phyloP scores from a whole-genome alignment of 2,797 vertebrate species.

The Pipistrellus pipistrellus region DNA sequence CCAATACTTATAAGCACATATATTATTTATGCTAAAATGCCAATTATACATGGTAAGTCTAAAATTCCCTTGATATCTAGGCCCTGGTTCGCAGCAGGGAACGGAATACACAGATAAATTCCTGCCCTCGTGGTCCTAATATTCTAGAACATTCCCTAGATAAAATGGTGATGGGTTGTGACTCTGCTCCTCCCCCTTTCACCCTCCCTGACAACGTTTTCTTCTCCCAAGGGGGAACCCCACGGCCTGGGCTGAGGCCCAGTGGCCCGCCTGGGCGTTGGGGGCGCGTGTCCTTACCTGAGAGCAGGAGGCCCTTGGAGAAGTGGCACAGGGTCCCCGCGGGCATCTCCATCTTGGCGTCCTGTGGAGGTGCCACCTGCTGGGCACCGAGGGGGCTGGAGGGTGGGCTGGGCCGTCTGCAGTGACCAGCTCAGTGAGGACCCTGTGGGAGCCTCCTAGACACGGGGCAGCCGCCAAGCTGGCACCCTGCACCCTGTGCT shows the following conservation, averaged over 20 bases:
- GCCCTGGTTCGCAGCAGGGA: not conserved
- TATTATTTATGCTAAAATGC: not conserved
- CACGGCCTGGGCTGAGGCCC: not conserved
- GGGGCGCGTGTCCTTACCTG: conserved; percentile 46
- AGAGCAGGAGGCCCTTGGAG: conserved; percentile 50
- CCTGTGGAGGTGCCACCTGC: not conserved
- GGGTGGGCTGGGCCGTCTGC: not conserved
- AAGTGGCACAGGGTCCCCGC: not conserved
- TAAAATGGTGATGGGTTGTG: not conserved
- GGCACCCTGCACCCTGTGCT: not conserved
- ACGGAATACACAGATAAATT: not conserved
- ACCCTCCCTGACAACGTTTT: not conserved
- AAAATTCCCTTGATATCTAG: not conserved
- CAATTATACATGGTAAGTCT: not conserved
- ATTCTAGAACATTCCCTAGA: conserved; percentile 13
- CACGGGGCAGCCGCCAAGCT: not conserved
- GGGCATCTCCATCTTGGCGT: not conserved
- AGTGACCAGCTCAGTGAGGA: not conserved
- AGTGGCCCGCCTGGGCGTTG: not conserved
- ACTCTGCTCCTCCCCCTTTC: not conserved
- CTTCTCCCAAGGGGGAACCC: not conserved
- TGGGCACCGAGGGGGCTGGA: not conserved
- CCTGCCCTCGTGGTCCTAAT: not conserved
- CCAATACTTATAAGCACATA: not conserved
- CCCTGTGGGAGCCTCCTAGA: rapidly evolving